Base-by-base conservation (phyloP, 2,113 vertebrate genomes). In the Menidia beryllina region DNA sequence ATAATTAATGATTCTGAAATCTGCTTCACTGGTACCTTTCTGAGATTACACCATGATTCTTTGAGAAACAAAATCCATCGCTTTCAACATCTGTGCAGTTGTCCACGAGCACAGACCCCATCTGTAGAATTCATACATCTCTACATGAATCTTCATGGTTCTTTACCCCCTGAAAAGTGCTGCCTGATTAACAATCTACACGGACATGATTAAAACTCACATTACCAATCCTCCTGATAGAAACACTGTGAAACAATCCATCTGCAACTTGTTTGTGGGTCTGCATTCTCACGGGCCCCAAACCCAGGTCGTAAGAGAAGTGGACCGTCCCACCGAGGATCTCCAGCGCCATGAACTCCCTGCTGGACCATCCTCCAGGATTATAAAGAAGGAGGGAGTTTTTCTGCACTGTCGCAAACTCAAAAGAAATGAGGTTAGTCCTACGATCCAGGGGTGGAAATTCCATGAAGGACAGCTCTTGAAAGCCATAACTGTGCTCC, bases 381-480 rank as follows among this genome's bases (percentile, higher is more conserved):
- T 91, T 94, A 82, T 90, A 93, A 24, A 94, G 69, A 50, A 94
- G 87, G 64, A 94, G 77, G 10, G 90, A 89, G 47, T 91, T 84
- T 20, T 71, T 88, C 57, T 89, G 86, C 45, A 92, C 60, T 10
- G 93, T 94, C 1, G 94, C 93, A 78, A 94, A 88, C 70, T 93
- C 91, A n/a, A 94, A 53, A 36, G 84, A 93, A 70, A 94, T 91
- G 10, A 92, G 81, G 85, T 94, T 94, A 72, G 86, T 91, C 54
- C 85, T 91, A 36, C 90, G 87, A 76, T 94, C 91, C 77, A 94
- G 64, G 4, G 91, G 78, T 14, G 93, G 91, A 65, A 93, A 92
- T 81, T 94, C 93, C 66, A 94, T 87, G 39, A 89, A 94, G 41
- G 94, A 94, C 48, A 94, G 53, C 54, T 93, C 93, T 55, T 91